Percentiles rank a stretch among this genome's conserved stretches.
Evolutionary conservation across 2,113 vertebrate species (phyloP).

Genomic region (Laticauda colubrina): DNA sequence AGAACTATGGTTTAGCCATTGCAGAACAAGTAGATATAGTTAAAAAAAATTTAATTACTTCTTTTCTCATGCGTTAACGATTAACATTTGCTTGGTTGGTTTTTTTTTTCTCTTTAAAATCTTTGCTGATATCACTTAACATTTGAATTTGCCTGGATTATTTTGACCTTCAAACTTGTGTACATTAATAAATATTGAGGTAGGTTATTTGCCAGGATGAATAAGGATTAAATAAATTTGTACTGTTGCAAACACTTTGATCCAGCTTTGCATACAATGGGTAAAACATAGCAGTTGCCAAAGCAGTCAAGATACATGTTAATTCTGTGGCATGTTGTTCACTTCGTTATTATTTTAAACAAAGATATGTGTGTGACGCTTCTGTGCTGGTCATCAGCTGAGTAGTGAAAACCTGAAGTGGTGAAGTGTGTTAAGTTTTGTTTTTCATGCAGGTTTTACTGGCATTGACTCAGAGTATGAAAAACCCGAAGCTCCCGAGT

Average conservation of each 20-base stretch:
- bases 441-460: slow-evolving; percentile 83
- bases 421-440: slow-evolving; percentile 11
- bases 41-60: not conserved
- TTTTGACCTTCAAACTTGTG: not conserved
- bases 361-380: not conserved
- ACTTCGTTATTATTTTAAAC: not conserved
- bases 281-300: not conserved
- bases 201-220: not conserved
- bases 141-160: not conserved
- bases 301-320: not conserved
- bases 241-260: too few relatives aligned
- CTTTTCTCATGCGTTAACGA: not conserved
- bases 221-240: not conserved
- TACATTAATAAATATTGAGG: not conserved
- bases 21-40: not conserved
- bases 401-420: not conserved
- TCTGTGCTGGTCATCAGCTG: not conserved
- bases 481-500: slow-evolving; percentile 92
- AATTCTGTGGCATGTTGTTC: not conserved
- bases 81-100: not conserved
- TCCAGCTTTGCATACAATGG: not conserved
- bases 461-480: slow-evolving; percentile 97
- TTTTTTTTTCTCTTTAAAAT: not conserved
- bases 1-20: not conserved
- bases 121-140: not conserved